Conservation (phyloP, 2,888 invertebrate genomes). For the Petrophora chlorosata region DNA sequence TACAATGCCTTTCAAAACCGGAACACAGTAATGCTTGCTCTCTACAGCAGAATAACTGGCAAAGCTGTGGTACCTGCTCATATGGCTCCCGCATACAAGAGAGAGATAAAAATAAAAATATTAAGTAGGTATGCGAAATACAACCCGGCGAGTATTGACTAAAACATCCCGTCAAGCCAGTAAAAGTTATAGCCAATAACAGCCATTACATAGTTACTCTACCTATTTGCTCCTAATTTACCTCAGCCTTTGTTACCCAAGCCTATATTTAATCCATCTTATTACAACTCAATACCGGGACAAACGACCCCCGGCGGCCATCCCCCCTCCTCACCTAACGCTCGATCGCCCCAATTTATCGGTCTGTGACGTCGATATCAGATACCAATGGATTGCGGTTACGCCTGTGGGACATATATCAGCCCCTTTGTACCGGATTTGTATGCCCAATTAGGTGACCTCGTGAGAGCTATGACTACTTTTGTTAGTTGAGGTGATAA, state of each 20-base stretch:
- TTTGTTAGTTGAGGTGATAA: too few relatives aligned
- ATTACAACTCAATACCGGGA: conserved; percentile 30
- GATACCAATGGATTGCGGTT: conserved; percentile 27
- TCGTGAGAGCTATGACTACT: conserved; percentile 1
- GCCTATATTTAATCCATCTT: conserved; percentile 26
- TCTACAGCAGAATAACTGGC: too few relatives aligned
- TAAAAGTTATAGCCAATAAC: too few relatives aligned
- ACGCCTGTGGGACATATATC: conserved; percentile 19
- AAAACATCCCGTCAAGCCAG: too few relatives aligned
- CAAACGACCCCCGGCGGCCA: conserved; percentile 28
- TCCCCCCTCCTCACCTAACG: conserved; percentile 13
- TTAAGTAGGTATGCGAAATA: too few relatives aligned
- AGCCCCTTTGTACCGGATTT: conserved; percentile 26
- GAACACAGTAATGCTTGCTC: too few relatives aligned
- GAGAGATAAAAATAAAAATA: too few relatives aligned
- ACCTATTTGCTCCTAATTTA: neutral
- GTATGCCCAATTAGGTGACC: conserved; percentile 25
- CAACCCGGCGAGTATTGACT: too few relatives aligned
- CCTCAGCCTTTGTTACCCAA: conserved; percentile 1
- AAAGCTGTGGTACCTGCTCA: too few relatives aligned
- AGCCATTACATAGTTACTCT: neutral
- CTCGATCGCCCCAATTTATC: conserved; percentile 31
- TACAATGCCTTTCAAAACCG: too few relatives aligned
- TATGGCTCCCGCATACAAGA: too few relatives aligned
- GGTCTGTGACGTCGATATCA: conserved; percentile 28